Percentiles rank a stretch among this genome's conserved stretches.
These are phyloP conservation scores for Hirtodrosophila duncani DNA, from an alignment of 2,888 invertebrate species.

Conservation along the genomic window DNA sequence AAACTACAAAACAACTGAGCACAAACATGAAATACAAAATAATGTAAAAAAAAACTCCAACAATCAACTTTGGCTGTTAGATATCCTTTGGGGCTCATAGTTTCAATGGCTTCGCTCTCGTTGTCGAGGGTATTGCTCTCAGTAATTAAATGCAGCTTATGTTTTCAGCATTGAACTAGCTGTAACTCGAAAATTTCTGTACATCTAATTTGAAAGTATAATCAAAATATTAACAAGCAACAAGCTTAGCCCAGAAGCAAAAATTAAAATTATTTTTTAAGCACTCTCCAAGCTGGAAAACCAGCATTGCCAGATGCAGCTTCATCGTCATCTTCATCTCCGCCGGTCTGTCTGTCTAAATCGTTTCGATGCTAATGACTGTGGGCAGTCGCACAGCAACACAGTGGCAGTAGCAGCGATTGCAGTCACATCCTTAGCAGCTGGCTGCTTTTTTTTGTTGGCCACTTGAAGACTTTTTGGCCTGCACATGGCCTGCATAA, in stretches of 20 bases:
- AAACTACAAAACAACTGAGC: neutral
- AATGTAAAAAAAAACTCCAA: no score
- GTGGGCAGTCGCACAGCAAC: slow-evolving; percentile 31
- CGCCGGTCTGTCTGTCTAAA: slow-evolving; percentile 20
- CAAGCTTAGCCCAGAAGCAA: slow-evolving; percentile 2
- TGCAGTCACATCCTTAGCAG: slow-evolving; percentile 16
- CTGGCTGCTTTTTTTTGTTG: slow-evolving; percentile 11
- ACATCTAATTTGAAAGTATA: slow-evolving; percentile 68
- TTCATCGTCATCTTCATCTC: neutral
- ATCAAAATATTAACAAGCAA: slow-evolving; percentile 53
- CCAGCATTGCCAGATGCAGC: slow-evolving; percentile 1
- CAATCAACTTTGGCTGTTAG: slow-evolving; percentile 24
- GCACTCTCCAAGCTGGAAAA: slow-evolving; percentile 28
- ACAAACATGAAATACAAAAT: neutral
- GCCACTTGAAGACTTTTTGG: slow-evolving; percentile 50
- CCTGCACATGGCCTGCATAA: slow-evolving; percentile 67
- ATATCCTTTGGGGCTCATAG: slow-evolving; percentile 8
- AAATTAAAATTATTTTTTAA: slow-evolving; percentile 47
- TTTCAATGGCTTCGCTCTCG: slow-evolving; percentile 1
- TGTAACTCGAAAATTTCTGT: slow-evolving; percentile 34
- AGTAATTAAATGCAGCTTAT: slow-evolving; percentile 65
- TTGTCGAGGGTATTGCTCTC: slow-evolving; percentile 18
- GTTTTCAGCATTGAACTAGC: slow-evolving; percentile 40
- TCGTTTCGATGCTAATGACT: slow-evolving; percentile 53
- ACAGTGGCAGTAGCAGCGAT: slow-evolving; percentile 11